Evolutionary conservation across 1,140 invertebrate species (phyloP).

Genomic region (Cyclina sinensis): DNA sequence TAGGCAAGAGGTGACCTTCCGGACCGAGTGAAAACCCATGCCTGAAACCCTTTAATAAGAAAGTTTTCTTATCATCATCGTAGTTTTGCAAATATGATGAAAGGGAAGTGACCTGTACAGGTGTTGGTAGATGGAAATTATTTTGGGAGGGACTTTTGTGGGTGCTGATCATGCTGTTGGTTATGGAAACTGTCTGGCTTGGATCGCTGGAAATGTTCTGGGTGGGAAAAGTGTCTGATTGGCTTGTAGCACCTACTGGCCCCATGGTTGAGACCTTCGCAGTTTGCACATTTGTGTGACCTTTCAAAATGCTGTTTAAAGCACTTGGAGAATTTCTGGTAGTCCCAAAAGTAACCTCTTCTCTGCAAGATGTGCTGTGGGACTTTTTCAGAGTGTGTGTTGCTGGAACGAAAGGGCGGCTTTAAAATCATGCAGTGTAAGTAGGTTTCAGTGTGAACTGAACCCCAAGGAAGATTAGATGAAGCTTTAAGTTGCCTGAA

Average conservation of each 20-base stretch:
- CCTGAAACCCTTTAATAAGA: neutral
- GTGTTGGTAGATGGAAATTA: too few species aligned
- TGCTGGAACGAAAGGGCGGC: neutral
- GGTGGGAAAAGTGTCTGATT: too few species aligned
- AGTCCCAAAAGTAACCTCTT: conserved; percentile 37
- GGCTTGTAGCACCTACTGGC: too few species aligned
- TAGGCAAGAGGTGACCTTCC: neutral
- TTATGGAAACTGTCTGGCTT: too few species aligned
- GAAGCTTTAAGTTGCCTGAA: too few species aligned
- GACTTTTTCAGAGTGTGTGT: neutral
- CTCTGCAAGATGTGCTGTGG: neutral
- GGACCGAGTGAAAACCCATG: neutral
- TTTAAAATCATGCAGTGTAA: neutral
- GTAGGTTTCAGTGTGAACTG: too few species aligned
- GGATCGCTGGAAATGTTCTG: too few species aligned
- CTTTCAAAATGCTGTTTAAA: neutral
- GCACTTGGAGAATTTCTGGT: neutral
- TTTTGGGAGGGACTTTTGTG: too few species aligned
- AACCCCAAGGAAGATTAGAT: too few species aligned
- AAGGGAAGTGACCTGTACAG: neutral
- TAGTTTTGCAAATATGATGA: neutral
- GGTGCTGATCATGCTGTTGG: too few species aligned
- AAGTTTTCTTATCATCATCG: neutral
- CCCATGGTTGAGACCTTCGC: neutral
- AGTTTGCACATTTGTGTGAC: neutral